Conservation (phyloP, 2,113 vertebrate genomes). For the Chroicocephalus ridibundus region DNA sequence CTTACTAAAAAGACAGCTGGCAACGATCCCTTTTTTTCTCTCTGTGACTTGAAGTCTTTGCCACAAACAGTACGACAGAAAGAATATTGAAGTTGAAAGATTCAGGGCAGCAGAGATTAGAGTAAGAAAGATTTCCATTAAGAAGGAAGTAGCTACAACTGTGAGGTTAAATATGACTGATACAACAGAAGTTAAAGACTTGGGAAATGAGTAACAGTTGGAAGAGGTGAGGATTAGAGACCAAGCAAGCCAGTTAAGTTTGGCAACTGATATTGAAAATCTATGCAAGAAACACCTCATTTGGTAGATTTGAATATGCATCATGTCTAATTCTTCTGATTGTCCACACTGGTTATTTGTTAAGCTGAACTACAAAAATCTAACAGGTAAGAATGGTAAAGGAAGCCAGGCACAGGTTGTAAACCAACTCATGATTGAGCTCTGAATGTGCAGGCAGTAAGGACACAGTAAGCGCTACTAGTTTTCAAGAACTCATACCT, state of each 20-base stretch:
- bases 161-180: constrained; percentile 15
- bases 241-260: neutral
- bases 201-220: neutral
- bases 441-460: neutral
- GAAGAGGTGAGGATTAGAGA: neutral
- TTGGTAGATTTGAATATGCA: neutral
- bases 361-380: neutral
- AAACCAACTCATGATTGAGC: neutral
- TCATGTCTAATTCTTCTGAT: neutral
- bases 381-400: neutral
- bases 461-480: neutral
- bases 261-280: neutral
- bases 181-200: neutral
- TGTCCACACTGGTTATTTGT: neutral
- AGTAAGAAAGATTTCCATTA: constrained; percentile 34
- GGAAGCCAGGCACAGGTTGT: neutral
- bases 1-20: neutral
- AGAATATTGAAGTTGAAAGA: constrained; percentile 54
- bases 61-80: constrained; percentile 3
- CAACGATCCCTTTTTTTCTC: neutral
- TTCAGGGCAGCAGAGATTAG: constrained; percentile 32
- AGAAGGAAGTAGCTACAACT: constrained; percentile 3
- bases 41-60: neutral
- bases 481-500: neutral
- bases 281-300: neutral